Percentiles rank a stretch among this genome's conserved stretches.
Conservation (phyloP, 2,888 invertebrate species). For the Metopia argyrocephala region DNA sequence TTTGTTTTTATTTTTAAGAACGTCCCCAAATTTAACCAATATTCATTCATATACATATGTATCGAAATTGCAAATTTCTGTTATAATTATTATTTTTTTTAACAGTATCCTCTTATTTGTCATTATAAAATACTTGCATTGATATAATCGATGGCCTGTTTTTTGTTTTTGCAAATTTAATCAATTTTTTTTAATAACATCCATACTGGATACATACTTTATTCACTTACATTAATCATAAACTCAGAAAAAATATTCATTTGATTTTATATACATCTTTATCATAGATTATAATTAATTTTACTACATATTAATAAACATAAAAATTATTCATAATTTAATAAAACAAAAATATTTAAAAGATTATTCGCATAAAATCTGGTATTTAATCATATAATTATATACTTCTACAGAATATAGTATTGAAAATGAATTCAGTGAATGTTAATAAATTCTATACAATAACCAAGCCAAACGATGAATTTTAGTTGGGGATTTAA, state of each 20-base stretch:
- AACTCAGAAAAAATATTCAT: background rate
- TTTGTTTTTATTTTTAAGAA: slow-evolving; percentile 43
- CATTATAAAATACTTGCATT: slow-evolving; percentile 5
- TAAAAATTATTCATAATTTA: background rate
- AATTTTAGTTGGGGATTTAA: no score
- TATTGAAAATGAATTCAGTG: no score
- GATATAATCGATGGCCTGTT: slow-evolving; percentile 54
- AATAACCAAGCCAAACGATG: no score
- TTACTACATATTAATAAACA: slow-evolving; percentile 26
- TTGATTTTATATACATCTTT: slow-evolving; percentile 26
- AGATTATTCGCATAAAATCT: slow-evolving; percentile 8
- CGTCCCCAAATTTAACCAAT: no score
- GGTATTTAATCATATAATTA: no score
- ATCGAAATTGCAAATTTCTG: background rate
- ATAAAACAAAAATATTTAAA: slow-evolving; percentile 66
- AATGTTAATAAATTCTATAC: no score
- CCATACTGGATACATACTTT: slow-evolving; percentile 37
- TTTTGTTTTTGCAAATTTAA: slow-evolving; percentile 10
- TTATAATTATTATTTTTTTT: background rate
- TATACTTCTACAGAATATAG: no score
- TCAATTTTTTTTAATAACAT: background rate
- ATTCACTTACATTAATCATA: background rate
- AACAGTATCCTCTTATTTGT: background rate
- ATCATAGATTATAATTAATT: slow-evolving; percentile 30
- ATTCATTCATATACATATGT: no score